Conservation (phyloP, 2,113 vertebrate species). For the Cepphus grylle region DNA sequence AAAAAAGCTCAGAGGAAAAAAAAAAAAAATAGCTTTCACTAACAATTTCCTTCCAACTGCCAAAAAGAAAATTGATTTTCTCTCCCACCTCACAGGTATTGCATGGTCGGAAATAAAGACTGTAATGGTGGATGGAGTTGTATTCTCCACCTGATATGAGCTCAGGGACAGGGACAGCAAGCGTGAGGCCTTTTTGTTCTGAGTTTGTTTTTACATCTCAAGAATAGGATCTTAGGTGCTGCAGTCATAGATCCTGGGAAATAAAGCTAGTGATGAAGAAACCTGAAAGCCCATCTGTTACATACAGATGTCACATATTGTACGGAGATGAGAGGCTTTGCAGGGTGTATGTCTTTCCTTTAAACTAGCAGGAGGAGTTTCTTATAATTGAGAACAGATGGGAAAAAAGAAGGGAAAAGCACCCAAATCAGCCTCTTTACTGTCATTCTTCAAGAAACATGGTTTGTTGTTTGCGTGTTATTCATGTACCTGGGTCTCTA, state of each 20-base stretch:
- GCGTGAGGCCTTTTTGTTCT: not conserved
- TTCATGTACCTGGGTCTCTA: not conserved
- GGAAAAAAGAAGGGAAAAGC: conserved; percentile 41
- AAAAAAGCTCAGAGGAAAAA: not conserved
- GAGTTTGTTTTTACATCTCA: not conserved
- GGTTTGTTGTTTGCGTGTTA: not conserved
- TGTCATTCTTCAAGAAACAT: conserved; percentile 35
- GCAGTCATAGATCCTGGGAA: conserved; percentile 55
- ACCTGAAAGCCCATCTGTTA: conserved; percentile 73
- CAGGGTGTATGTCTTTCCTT: conserved; percentile 52
- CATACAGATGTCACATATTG: conserved; percentile 73
- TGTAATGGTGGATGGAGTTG: not conserved
- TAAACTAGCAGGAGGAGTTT: conserved; percentile 64
- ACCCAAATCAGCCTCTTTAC: conserved; percentile 44
- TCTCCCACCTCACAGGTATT: not conserved
- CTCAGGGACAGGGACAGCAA: not conserved
- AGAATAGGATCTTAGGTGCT: conserved; percentile 58
- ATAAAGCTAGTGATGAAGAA: conserved; percentile 63
- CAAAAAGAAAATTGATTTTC: not conserved
- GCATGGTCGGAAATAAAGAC: not conserved
- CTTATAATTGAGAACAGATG: conserved; percentile 72
- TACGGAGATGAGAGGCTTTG: conserved; percentile 58
- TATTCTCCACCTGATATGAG: not conserved
- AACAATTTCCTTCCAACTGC: not conserved
- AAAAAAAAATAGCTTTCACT: not conserved